These are phyloP conservation scores for Gymnothorax javanicus DNA, from an alignment of 2,797 vertebrate genomes.

Conservation along the genomic window DNA sequence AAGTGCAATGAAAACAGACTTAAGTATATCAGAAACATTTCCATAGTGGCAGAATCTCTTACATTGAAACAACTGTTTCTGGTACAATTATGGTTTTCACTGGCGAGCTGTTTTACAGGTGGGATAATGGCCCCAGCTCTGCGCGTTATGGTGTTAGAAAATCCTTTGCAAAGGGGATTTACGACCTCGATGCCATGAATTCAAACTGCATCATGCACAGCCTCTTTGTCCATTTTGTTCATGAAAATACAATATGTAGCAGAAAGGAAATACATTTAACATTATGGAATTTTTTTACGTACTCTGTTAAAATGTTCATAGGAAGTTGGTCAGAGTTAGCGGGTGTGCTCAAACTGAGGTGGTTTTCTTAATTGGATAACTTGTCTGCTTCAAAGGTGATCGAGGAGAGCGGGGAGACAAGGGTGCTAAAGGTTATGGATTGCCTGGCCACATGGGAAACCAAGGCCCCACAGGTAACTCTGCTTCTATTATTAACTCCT, in stretches of 20 bases:
- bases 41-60: no score
- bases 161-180: no score
- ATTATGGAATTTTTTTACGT: neutral
- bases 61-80: no score
- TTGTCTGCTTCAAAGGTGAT: constrained; percentile 65
- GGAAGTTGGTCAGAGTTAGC: neutral
- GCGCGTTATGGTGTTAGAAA: no score
- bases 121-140: no score
- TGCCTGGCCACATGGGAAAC: constrained; percentile 66
- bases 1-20: neutral
- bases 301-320: constrained; percentile 42
- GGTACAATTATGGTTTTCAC: no score
- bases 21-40: neutral
- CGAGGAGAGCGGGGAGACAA: constrained; percentile 68
- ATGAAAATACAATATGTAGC: no score
- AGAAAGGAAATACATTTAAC: no score
- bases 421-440: constrained; percentile 63
- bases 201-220: no score
- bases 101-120: no score
- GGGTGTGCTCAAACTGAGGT: neutral
- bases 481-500: neutral
- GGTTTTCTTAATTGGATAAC: neutral
- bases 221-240: no score
- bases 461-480: constrained; percentile 66
- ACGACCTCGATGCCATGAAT: no score